Conservation (phyloP, 2,888 invertebrate genomes). For the Synergus japonicus region DNA sequence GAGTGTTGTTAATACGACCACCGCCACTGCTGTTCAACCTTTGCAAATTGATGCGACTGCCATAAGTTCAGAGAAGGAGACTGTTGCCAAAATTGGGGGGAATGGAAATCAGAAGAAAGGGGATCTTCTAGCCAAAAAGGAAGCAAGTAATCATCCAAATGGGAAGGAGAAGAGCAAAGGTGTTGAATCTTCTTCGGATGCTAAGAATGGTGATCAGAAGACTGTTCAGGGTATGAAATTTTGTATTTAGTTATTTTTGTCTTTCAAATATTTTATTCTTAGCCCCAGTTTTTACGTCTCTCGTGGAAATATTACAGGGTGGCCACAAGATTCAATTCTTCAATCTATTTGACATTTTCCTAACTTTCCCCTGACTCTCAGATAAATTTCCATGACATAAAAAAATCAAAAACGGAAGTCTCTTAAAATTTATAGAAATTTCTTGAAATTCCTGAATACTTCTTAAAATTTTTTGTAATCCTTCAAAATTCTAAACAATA, state of each 20-base stretch:
- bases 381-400: too few species aligned
- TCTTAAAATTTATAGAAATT: too few species aligned
- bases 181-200: not conserved
- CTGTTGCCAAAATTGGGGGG: conserved; percentile 45
- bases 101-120: conserved; percentile 44
- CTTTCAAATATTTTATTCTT: not conserved
- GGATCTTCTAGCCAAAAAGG: conserved; percentile 34
- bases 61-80: conserved; percentile 60
- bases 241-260: not conserved
- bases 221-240: conserved; percentile 17
- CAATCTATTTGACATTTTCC: too few species aligned
- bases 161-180: conserved; percentile 32
- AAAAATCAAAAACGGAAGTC: too few species aligned
- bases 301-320: too few species aligned
- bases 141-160: conserved; percentile 20
- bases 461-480: too few species aligned
- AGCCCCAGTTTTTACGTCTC: too few species aligned
- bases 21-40: conserved; percentile 73
- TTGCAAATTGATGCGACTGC: conserved; percentile 69
- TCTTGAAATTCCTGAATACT: too few species aligned
- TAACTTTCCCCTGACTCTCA: too few species aligned
- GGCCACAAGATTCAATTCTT: too few species aligned
- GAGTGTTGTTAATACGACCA: conserved; percentile 73
- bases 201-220: conserved; percentile 17
- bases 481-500: too few species aligned